Base-by-base conservation (phyloP, 2,797 vertebrate species). In the Ambastaia sidthimunki region DNA sequence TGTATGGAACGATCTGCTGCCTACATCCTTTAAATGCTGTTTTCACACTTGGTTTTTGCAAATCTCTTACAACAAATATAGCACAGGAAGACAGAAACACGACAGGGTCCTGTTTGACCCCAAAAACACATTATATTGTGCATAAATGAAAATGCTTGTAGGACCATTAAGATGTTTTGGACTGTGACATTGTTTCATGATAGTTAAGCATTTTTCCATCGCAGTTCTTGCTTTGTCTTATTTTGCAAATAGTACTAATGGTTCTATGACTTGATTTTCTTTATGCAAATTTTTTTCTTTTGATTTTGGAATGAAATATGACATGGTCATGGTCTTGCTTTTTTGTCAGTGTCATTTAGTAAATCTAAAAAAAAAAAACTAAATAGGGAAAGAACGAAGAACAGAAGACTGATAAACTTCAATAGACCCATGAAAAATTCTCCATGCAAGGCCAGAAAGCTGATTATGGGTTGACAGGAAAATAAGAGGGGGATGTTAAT, bases 11-110 rank as follows among this genome's bases (percentile, higher is more conserved):
- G 50, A 57, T 59, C 0, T 41, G 9, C 9, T 41, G 9, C 9
- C 16, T 66, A 9, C 18, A 4, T 66, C 19, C 10, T 47, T 69
- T 57, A 68, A 34, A 55, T 76, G 47, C 62, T 76, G 13, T 57
- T 54, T 57, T 55, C 54, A 48, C 25, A 18, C 31, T 77, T 69
- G 57, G 74, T 47, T 77, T 77, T 57, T 23, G 7, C 65, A 69
- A 65, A 21, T 55, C 28, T 19, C 34, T 69, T 52, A 59, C 23
- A 18, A 69, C 65, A 77, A 28, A 77, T 21, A 44, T 28, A 50
- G 47, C 19, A 9, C 59, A 54, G 19, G 21, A 12, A 54, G 28
- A 28, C 28, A 28, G 28, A 57, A 57, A 12, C 54, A 55, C 2
- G 7, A 1, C 11, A 13, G 55, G 55, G 10, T 59, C 21, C 23